Evolutionary conservation across 2,888 invertebrate species (phyloP), one percentile per base, ranked within the genome.

Genomic region (Linyphia triangularis): DNA sequence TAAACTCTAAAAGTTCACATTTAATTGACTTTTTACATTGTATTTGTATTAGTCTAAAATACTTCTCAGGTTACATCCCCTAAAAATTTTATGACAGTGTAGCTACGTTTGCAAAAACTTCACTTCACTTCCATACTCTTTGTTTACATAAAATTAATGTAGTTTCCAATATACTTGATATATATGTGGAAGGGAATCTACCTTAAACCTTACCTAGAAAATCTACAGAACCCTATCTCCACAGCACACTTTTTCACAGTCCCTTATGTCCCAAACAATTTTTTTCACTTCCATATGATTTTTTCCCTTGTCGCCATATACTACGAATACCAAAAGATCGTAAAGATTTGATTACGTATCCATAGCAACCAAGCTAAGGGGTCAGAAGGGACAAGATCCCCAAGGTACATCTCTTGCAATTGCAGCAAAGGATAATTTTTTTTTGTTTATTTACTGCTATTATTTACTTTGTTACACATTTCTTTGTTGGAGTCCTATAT

Each of bases 321-420:
- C 77, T 37, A 59, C 84, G 59, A 85, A 85, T 65, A 69, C 67
- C 77, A 37, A 69, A 77, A 77, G 84, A 85, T 85, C 75, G 84
- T 77, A 75, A 75, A 72, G 77, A 85, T 85, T 85, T 85, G 75
- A 85, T 85, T 85, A 85, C 67, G 77, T 85, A 26, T 37, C 84
- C 75, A 69, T 77, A 37, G 84, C 59, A 59, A 85, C 77, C 13
- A 9, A 19, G 19, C 77, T 40, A 51, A 69, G 65, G 75, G 69
- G 40, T 77, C 59, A 28, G 22, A 30, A 26, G 77, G 59, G 77
- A 69, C 77, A 57, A 37, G 51, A 67, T 85, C 84, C 84, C 84
- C 22, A 69, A 30, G 75, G 84, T 57, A 9, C 75, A 59, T 57
- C 69, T 33, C 13, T 22, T 22, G 61, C 82, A 83, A 83, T 72